Conservation (phyloP, 2,888 invertebrate genomes). For the Halocaridina rubra region DNA sequence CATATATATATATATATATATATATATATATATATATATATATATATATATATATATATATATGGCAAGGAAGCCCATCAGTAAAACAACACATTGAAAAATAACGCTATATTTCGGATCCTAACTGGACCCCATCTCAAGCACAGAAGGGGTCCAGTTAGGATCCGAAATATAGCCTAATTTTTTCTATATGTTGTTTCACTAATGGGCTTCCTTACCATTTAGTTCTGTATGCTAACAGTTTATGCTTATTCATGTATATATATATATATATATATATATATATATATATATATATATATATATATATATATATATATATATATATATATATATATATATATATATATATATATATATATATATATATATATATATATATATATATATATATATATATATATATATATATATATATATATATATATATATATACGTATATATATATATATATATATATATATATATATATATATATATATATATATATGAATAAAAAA, state of each 20-base stretch:
- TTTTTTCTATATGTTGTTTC: no score
- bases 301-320: conserved; percentile 41
- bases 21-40: conserved; percentile 27
- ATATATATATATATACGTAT: conserved; percentile 32
- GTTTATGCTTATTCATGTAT: conserved; percentile 8
- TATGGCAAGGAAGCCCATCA: background rate
- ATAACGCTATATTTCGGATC: no score
- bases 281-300: conserved; percentile 42
- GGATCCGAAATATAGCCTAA: no score
- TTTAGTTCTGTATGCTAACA: no score
- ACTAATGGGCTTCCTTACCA: no score
- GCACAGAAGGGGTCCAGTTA: no score
- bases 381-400: conserved; percentile 24
- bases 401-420: conserved; percentile 28
- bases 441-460: conserved; percentile 40
- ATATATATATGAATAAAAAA: conserved; percentile 24
- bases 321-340: conserved; percentile 41
- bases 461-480: conserved; percentile 33
- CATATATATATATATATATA: conserved; percentile 17
- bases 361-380: conserved; percentile 26
- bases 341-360: conserved; percentile 41
- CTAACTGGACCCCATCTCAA: no score
- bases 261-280: conserved; percentile 41
- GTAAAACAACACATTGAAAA: no score
- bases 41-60: conserved; percentile 25